Conservation (phyloP, 2,113 vertebrate genomes). For the Aramus guarauna region DNA sequence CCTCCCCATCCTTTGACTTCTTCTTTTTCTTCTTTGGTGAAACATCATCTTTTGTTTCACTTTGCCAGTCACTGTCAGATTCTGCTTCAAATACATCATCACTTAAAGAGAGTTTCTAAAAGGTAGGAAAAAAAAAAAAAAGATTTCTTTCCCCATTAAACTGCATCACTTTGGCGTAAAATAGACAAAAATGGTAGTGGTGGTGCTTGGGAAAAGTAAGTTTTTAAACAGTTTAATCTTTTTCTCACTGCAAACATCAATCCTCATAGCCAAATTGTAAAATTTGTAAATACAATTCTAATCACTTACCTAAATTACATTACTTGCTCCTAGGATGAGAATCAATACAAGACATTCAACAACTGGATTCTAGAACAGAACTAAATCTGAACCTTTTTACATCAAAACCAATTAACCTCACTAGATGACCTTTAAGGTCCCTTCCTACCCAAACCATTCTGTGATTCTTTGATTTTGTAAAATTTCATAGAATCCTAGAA, state of each 20-base stretch:
- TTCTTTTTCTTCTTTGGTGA: slow-evolving; percentile 87
- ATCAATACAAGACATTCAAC: background rate
- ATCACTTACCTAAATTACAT: background rate
- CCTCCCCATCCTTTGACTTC: slow-evolving; percentile 68
- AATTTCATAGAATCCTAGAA: too few species aligned
- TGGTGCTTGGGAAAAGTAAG: background rate
- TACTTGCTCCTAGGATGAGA: background rate
- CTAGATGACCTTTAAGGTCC: too few species aligned
- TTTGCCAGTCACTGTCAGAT: slow-evolving; percentile 83
- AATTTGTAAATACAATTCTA: background rate
- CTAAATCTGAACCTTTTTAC: background rate
- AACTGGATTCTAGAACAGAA: background rate
- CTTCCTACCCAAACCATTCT: too few species aligned
- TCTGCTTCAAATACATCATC: slow-evolving; percentile 90
- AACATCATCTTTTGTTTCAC: slow-evolving; percentile 77
- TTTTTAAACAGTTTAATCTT: background rate
- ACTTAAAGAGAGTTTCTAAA: slow-evolving; percentile 82
- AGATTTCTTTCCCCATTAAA: background rate
- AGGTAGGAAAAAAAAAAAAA: background rate
- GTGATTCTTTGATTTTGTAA: too few species aligned
- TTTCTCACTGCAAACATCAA: background rate
- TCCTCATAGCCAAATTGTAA: background rate
- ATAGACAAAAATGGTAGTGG: background rate
- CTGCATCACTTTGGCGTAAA: background rate
- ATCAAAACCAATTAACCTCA: background rate